A percentile compares a stretch with the other conserved stretches of the same genome.
phyloP scores from a whole-genome alignment of 23 tunicate species.

The Phallusia fumigata region DNA sequence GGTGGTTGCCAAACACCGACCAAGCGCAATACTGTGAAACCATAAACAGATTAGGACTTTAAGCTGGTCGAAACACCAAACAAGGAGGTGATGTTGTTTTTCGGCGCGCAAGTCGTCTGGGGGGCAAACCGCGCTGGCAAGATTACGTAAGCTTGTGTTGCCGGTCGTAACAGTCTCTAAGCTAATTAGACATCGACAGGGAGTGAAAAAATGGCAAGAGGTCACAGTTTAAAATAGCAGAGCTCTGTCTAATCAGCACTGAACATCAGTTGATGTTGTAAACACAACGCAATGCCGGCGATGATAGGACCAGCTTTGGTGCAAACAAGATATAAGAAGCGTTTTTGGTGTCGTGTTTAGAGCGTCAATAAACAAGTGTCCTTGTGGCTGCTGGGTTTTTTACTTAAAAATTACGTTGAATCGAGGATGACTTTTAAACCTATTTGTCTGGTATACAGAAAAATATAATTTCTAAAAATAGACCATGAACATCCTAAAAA shows the following conservation, averaged over 20 bases:
- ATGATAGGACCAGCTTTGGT: background rate
- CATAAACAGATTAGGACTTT: background rate
- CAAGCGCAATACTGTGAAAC: background rate
- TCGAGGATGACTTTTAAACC: no score
- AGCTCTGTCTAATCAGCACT: background rate
- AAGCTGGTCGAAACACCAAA: background rate
- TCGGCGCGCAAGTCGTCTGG: no score
- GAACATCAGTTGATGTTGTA: background rate
- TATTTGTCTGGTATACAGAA: no score
- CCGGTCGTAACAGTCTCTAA: no score
- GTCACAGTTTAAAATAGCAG: constrained; percentile 7
- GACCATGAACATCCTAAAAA: no score
- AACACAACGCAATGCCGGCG: background rate
- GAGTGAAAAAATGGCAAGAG: background rate
- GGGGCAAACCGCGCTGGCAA: no score
- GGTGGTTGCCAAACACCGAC: no score
- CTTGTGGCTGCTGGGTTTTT: background rate
- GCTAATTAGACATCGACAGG: background rate
- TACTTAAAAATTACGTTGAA: background rate
- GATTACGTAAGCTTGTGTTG: no score
- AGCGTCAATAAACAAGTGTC: background rate
- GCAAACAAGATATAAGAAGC: background rate
- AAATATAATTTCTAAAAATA: no score
- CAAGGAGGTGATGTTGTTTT: background rate
- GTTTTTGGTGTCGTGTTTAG: background rate